Base-by-base conservation (phyloP, 2,113 vertebrate genomes). In the Haemorhous mexicanus region DNA sequence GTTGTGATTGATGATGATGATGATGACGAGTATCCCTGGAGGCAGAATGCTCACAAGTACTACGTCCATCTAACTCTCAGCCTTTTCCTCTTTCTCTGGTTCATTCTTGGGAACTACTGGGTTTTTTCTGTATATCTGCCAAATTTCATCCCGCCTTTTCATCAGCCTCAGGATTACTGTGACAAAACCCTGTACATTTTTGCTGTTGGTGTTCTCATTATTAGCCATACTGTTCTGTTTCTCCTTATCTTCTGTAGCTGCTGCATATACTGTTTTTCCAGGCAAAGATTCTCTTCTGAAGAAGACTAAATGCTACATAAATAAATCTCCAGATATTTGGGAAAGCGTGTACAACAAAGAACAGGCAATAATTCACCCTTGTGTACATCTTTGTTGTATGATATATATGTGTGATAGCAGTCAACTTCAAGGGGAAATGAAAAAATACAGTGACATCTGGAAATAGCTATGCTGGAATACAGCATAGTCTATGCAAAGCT, bases 51-150 rank as follows among this genome's bases (percentile, higher is more conserved):
- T 17, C 96, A 97, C 95, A 96, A 91, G 81, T 98, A 97, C 91
- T 98, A 97, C 49, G 62, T 95, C 82, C 96, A 98, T 82, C 89
- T 98, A 67, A 87, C 87, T 11, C 98, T 98, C 94, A 97, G 97
- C 93, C 80, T 97, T 64, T 98, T 98, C 79, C 97, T 97, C 64
- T 98, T 97, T 53, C 92, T 98, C 86, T 98, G 98, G 97, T 97
- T 98, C 95, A 94, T 98, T 52, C 93, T 98, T 89, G 98, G 97
- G 6, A 97, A 98, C 86, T 97, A 97, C 63, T 98, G 96, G 97
- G 96, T 98, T 87, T 98, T 98, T 93, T 97, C 97, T 14, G 78
- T 96, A 58, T 97, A 97, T 55, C 73, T 91, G 81, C 97, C 98
- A 56, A 97, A 97, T 83, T 98, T 98, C 73, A 96, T 98, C 22